phyloP scores from a whole-genome alignment of 37 sponge, comb jelly and placozoan genomes.

The Mnemiopsis leidyi region DNA sequence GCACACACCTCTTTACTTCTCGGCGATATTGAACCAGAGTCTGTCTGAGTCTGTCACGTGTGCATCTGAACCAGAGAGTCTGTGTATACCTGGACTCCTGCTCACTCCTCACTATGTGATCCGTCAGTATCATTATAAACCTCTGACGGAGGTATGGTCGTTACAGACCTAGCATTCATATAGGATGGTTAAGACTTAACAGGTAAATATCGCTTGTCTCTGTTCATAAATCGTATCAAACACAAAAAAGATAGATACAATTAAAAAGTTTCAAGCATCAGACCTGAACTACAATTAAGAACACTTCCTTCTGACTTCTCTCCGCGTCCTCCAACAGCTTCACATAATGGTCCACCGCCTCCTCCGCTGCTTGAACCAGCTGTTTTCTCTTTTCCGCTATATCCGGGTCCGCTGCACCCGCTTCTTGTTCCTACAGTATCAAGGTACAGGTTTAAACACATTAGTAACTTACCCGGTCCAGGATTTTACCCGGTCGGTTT shows the following conservation, averaged over 20 bases:
- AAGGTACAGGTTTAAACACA: too few relatives aligned
- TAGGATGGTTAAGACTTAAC: too few relatives aligned
- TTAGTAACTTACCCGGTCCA: too few relatives aligned
- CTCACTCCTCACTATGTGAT: slow-evolving; percentile 72
- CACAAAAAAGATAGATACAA: too few relatives aligned
- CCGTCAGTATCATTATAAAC: slow-evolving; percentile 66
- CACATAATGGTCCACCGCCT: slow-evolving; percentile 48
- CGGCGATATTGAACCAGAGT: slow-evolving; percentile 67
- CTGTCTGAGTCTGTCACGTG: slow-evolving; percentile 73
- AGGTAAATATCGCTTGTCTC: too few relatives aligned
- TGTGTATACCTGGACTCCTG: slow-evolving; percentile 71
- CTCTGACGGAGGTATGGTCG: too few relatives aligned
- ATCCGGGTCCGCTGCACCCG: background rate
- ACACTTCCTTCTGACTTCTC: slow-evolving; percentile 7
- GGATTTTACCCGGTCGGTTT: too few relatives aligned
- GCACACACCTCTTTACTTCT: slow-evolving; percentile 17
- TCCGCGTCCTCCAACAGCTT: slow-evolving; percentile 40
- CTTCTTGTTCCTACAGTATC: slow-evolving; percentile 47
- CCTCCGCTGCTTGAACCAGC: slow-evolving; percentile 33
- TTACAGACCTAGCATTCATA: too few relatives aligned
- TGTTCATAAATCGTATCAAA: too few relatives aligned
- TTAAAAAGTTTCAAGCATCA: too few relatives aligned
- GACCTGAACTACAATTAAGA: slow-evolving; percentile 41
- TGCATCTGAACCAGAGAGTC: slow-evolving; percentile 74
- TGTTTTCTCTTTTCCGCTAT: slow-evolving; percentile 25